Evolutionary conservation across 2,797 vertebrate species (phyloP), one percentile per base, ranked within the genome.

Genomic region (Otolemur crassicaudatus): DNA sequence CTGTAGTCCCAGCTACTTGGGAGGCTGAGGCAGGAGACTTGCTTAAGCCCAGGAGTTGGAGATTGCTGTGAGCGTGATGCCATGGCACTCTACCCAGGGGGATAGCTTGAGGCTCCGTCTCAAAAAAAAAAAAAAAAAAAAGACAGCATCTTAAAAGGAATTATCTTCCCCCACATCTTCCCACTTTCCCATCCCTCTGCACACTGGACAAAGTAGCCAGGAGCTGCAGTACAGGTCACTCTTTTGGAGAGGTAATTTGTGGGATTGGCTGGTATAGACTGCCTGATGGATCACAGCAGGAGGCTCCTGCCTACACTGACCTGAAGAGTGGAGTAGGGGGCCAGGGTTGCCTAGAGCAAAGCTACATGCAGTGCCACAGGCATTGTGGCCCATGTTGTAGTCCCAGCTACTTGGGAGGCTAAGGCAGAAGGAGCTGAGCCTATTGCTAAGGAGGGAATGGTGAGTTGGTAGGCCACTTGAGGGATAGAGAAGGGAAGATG

Each of bases 221-320:
- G 91, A 70, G 96, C 97, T 96, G 75, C 67, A 91, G 91, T 40
- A 93, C 92, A 95, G 95, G 95, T 91, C 92, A 56, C 92, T 96
- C 83, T 19, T 96, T 12, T 93, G 97, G 97, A 96, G 96, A 95
- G 85, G 80, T 97, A 87, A 97, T 97, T 98, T 96, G 94, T 97
- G 76, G 97, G 87, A 61, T 4, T 97, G 96, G 97, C 95, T 92
- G 76, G 65, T 92, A 87, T 95, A 96, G 96, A 97, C 92, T 92
- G 96, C 80, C 87, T 97, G 95, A 97, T 94, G 97, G 97, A 97
- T 97, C 90, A 91, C 77, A 67, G 94, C 89, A 95, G 93, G 96
- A 90, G 60, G 77, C 58, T 91, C 93, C 94, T 84, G 80, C 84
- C 61, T 91, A 94, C 89, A 90, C 40, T 1, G 0, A 82, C 43